Conservation (phyloP, 2,888 invertebrate genomes). For the Campoletis raptor region DNA sequence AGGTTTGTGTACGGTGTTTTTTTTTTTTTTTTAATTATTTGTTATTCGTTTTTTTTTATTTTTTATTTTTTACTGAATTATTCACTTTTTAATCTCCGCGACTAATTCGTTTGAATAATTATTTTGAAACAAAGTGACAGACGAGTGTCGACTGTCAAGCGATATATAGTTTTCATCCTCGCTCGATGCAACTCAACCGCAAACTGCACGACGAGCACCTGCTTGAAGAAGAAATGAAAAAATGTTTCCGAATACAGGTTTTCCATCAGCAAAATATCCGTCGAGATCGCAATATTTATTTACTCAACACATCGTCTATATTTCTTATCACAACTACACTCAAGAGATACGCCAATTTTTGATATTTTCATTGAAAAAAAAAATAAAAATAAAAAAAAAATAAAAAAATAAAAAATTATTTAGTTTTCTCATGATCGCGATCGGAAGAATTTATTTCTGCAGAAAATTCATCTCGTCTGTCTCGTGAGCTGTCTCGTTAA, state of each 20-base stretch:
- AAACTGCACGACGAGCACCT: constrained; percentile 27
- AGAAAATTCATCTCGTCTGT: background rate
- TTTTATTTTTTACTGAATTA: background rate
- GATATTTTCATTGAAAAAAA: background rate
- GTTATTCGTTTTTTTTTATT: too few species aligned
- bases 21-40: too few species aligned
- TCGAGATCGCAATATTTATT: constrained; percentile 4
- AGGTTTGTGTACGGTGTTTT: too few species aligned
- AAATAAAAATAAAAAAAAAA: background rate
- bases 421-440: background rate
- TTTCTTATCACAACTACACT: constrained; percentile 5
- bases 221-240: constrained; percentile 5
- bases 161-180: background rate
- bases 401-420: background rate
- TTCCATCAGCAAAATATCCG: constrained; percentile 23
- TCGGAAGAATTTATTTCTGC: background rate
- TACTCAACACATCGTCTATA: background rate
- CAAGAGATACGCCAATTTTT: background rate
- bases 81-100: too few species aligned
- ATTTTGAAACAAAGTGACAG: background rate
- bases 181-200: constrained; percentile 31
- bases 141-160: background rate
- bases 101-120: background rate
- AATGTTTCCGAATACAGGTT: background rate
- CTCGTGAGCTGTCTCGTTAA: background rate